Base-by-base conservation (phyloP, 2,797 vertebrate genomes). In the Crocidura indochinensis region DNA sequence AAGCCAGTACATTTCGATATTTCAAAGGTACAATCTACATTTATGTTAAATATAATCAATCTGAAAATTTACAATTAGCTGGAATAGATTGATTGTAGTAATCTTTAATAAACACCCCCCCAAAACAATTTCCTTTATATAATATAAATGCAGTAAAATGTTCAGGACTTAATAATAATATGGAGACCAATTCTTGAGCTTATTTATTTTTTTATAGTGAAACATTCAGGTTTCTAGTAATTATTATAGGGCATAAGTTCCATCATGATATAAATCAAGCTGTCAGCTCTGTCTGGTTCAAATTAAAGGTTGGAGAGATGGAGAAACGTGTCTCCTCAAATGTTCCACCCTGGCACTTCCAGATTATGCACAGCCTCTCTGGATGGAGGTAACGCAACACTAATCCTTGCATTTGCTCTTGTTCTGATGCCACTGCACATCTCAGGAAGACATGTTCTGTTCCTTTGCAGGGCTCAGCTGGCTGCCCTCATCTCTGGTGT, bases 201-300 rank as follows among this genome's bases (percentile, higher is more conserved):
- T 74, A 94, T 93, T 92, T 92, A 91, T 92, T 97, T 95, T 96
- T 89, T 90, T 91, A 80, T 91, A 80, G 64, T 51, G 74, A 90
- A 92, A 84, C 78, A 89, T 93, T 60, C 53, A 77, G 71, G 60
- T 87, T 96, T 77, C 81, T 91, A 78, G 72, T 78, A 94, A 94
- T 94, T 95, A 95, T 95, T 90, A 91, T 81, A 93, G 86, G 84
- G 81, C 27, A 80, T 88, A 85, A 92, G 73, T 92, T 94, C 90
- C 51, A 91, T 90, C 53, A 27, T 91, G 77, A 88, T 88, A 83
- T 91, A 90, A 90, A 91, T 92, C 75, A 95, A 92, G 75, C 68
- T 95, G 78, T 78, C 84, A 89, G 84, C 47, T 90, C 76, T 75
- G 86, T 88, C 88, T 82, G 46, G 72, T 87, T 64, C 91, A 89